A percentile compares a stretch with the other conserved stretches of the same genome.
phyloP scores from a whole-genome alignment of 2,113 vertebrate species.

The Pterocles burchelli region DNA sequence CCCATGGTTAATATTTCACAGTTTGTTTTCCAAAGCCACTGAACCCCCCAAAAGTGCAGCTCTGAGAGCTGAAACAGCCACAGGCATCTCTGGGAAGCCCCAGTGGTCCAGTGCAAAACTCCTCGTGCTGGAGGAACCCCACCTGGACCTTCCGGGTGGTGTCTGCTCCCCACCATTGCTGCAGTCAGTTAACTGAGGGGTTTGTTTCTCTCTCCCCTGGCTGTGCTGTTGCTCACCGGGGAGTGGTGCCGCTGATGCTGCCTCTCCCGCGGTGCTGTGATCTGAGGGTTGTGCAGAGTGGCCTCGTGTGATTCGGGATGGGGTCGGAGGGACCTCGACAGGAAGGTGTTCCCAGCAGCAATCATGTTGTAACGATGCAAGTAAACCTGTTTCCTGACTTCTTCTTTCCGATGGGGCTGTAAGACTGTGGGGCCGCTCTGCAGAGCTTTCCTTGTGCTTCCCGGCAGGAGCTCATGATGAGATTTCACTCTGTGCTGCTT shows the following conservation, averaged over 20 bases:
- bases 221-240: not conserved
- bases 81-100: not conserved
- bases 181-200: not conserved
- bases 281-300: rapidly evolving
- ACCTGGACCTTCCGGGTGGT: rapidly evolving
- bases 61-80: not conserved
- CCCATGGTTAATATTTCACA: not conserved
- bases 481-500: conserved; percentile 20
- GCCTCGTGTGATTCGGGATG: not conserved
- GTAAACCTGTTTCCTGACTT: conserved; percentile 3
- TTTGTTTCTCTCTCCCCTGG: not conserved
- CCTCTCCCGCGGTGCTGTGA: not conserved
- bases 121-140: not conserved
- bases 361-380: not conserved
- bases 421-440: rapidly evolving
- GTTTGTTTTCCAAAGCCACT: not conserved
- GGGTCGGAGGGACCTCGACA: not conserved
- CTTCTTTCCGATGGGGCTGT: not conserved
- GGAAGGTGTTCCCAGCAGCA: conserved; percentile 13
- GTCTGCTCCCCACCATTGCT: not conserved
- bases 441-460: not conserved
- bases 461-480: not conserved
- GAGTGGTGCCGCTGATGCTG: rapidly evolving
- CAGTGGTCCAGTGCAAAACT: rapidly evolving
- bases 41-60: not conserved